Evolutionary conservation across 1,140 invertebrate genomes (phyloP).

Genomic region (Orchesella cincta): DNA sequence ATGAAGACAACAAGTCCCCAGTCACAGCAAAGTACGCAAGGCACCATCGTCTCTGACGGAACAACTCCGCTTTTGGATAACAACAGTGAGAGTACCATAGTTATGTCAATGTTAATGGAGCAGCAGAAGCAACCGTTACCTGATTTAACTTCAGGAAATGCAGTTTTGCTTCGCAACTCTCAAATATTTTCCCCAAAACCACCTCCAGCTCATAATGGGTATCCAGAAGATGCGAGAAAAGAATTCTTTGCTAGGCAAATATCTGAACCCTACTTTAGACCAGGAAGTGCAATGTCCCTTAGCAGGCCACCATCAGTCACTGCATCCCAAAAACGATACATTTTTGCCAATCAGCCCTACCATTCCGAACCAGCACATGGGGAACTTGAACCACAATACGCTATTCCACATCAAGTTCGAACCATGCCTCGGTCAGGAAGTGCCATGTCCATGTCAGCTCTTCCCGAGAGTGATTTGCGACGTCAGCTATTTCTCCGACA

Average conservation of each 20-base stretch:
- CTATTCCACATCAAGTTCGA: background rate
- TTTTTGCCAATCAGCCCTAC: conserved; percentile 3
- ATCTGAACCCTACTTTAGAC: background rate
- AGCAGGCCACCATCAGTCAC: background rate
- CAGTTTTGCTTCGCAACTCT: background rate
- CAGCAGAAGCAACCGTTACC: background rate
- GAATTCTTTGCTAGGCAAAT: conserved; percentile 23
- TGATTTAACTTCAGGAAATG: background rate
- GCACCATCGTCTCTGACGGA: background rate
- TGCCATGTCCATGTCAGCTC: background rate
- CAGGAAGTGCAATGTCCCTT: conserved; percentile 12
- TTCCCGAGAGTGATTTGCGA: background rate
- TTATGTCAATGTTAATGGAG: background rate
- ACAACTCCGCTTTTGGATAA: background rate
- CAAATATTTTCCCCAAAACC: conserved; percentile 20
- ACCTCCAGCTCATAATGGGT: background rate
- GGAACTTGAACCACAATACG: background rate
- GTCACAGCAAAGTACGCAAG: background rate
- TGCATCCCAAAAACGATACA: background rate
- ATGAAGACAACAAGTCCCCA: background rate
- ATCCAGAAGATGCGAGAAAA: background rate
- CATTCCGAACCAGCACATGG: background rate
- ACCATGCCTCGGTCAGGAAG: background rate
- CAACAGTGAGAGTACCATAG: background rate
- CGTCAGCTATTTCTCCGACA: conserved; percentile 5